Evolutionary conservation across 2,797 vertebrate species (phyloP), one percentile per base, ranked within the genome.

Genomic region (Sebastiscus tertius): DNA sequence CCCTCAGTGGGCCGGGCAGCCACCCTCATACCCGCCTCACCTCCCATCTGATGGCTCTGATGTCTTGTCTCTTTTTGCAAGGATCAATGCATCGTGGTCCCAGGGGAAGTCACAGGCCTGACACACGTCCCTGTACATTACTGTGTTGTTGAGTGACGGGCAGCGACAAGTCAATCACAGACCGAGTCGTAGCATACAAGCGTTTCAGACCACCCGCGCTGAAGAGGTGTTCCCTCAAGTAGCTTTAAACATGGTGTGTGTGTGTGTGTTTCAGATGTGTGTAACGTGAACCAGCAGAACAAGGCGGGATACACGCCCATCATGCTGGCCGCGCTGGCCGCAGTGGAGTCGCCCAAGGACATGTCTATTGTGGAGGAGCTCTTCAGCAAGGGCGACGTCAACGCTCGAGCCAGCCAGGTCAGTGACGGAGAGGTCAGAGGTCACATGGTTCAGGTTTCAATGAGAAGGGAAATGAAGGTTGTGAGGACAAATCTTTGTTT

Each of bases 261-360:
- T 81, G 34, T 86, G 64, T 73, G 61, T 79, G 36, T 91, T 71
- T 63, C 95, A 99, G 99, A 98, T 36, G 96, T 98, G 94, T 99
- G 99, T 82, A 97, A 99, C 0, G 97, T 99, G 89, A 97, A 99
- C 92, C 98, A 99, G 87, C 98, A 99, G 96, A 99, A 99, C 95
- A 99, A 99, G 93, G 99, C 99, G 0, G 99, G 99, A 22, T 99
- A 99, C 87, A 99, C 98, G 1, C 98, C 99, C 88, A 99, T 99
- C 95, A 99, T 99, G 99, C 96, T 99, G 3, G 98, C 99, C 2
- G 98, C 98, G 0, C 97, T 99, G 18, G 98, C 99, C 0, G 98
- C 98, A 6, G 97, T 99, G 89, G 98, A 99, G 88, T 96, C 94
- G 0, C 95, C 96, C 77, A 97, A 96, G 86, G 97, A 99, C 94